phyloP scores from a whole-genome alignment of 2,113 vertebrate species.

The Cardinalis cardinalis region DNA sequence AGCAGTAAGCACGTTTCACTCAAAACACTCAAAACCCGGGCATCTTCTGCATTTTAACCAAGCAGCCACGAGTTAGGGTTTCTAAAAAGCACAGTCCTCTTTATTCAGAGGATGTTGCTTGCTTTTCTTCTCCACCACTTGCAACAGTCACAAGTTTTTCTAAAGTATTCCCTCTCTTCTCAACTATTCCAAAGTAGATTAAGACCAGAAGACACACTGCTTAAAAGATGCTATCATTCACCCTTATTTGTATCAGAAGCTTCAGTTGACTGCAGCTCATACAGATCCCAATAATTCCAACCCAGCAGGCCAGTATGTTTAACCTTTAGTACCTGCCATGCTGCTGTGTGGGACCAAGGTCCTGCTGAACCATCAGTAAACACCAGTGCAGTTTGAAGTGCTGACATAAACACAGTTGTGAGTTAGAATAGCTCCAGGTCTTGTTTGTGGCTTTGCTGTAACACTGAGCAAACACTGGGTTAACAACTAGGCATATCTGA shows the following conservation, averaged over 20 bases:
- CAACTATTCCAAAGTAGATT: not conserved
- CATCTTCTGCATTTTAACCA: not conserved
- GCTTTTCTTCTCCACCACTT: not conserved
- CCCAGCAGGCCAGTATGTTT: not conserved
- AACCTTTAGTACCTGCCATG: not conserved
- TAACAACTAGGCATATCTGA: not conserved
- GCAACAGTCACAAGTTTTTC: not conserved
- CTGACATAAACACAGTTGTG: not conserved
- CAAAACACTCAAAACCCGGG: not conserved
- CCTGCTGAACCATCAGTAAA: not conserved
- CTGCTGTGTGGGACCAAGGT: not conserved
- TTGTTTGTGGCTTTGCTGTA: not conserved
- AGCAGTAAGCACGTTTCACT: not conserved
- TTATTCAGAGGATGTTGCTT: not conserved
- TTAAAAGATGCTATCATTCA: not conserved
- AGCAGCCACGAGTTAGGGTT: not conserved
- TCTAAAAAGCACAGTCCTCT: not conserved
- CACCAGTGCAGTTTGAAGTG: not conserved
- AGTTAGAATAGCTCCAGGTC: not conserved
- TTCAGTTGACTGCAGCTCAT: not conserved
- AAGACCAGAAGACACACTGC: not conserved
- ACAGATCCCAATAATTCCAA: not conserved
- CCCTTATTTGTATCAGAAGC: not conserved
- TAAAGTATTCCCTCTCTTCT: not conserved
- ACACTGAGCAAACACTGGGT: not conserved